A percentile compares a stretch with the other conserved stretches of the same genome.
phyloP scores from a whole-genome alignment of 30 jellyfish, hydroid and myxozoan genomes.

The Euphysa ruthae region DNA sequence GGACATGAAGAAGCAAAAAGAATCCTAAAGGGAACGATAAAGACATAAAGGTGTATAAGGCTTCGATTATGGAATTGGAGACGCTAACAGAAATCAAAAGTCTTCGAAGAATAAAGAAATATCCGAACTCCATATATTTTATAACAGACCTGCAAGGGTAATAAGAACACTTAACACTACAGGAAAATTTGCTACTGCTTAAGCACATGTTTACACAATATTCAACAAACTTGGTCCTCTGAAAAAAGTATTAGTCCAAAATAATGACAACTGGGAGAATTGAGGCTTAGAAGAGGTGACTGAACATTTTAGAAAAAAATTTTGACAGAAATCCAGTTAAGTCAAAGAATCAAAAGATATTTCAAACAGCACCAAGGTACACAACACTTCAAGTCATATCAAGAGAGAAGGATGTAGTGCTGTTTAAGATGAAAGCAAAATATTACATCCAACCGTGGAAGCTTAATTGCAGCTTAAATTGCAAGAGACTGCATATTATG shows the following conservation, averaged over 20 bases:
- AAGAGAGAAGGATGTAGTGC: too few species aligned
- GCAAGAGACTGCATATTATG: too few species aligned
- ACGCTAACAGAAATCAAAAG: slow-evolving; percentile 12
- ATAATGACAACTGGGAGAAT: slow-evolving; percentile 39
- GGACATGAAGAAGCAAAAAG: slow-evolving; percentile 50
- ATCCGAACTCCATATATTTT: slow-evolving; percentile 30
- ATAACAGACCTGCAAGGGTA: slow-evolving; percentile 52
- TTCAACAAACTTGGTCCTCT: slow-evolving; percentile 60
- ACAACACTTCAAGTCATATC: too few species aligned
- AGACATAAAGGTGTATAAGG: slow-evolving; percentile 33
- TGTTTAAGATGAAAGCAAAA: too few species aligned
- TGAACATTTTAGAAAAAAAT: slow-evolving; percentile 36
- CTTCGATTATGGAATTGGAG: slow-evolving; percentile 34
- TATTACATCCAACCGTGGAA: too few species aligned
- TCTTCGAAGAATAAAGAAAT: slow-evolving; percentile 16
- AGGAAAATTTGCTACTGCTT: slow-evolving; percentile 35
- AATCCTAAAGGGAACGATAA: slow-evolving; percentile 19
- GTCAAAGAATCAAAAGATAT: too few species aligned
- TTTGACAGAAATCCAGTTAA: slow-evolving; percentile 52
- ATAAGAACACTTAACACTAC: slow-evolving; percentile 46
- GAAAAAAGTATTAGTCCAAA: slow-evolving; percentile 22
- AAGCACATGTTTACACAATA: slow-evolving; percentile 27
- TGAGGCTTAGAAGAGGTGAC: slow-evolving; percentile 42
- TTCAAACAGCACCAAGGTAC: too few species aligned
- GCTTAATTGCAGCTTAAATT: too few species aligned